These are phyloP conservation scores for Lates calcarifer DNA, from an alignment of 2,113 vertebrate genomes.

Conservation along the genomic window DNA sequence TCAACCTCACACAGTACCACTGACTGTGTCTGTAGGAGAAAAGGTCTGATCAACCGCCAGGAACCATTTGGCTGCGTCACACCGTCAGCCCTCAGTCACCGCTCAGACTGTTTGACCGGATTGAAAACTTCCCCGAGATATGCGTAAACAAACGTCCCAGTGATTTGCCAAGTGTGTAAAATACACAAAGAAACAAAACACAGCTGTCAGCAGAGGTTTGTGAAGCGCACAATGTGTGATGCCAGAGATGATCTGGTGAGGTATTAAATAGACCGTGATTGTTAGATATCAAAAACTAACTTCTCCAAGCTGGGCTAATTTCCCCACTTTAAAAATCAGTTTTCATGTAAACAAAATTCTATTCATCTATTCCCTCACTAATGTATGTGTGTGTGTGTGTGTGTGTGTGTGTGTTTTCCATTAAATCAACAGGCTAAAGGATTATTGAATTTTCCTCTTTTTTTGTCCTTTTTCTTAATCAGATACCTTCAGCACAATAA, in stretches of 20 bases:
- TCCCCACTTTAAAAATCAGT: not conserved
- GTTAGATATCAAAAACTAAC: not conserved
- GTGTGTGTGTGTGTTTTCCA: too few relatives aligned
- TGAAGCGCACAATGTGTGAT: not conserved
- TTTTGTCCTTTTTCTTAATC: conserved; percentile 22
- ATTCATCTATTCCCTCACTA: too few relatives aligned
- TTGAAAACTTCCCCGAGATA: conserved; percentile 13
- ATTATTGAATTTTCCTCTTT: not conserved
- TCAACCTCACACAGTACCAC: conserved; percentile 37
- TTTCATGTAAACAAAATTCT: not conserved
- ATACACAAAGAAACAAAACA: conserved; percentile 1
- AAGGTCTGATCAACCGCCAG: conserved; percentile 19
- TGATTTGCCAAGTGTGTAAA: not conserved
- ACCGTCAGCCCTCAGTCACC: not conserved
- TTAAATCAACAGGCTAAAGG: not conserved
- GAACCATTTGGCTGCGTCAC: conserved; percentile 6
- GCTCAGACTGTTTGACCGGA: not conserved
- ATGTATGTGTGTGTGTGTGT: too few relatives aligned
- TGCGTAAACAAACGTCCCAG: conserved; percentile 9
- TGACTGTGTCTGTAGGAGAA: not conserved
- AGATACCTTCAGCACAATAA: conserved; percentile 95
- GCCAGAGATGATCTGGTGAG: not conserved
- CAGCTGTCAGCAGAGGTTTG: not conserved
- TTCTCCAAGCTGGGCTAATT: not conserved
- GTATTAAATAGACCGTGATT: not conserved